Evolutionary conservation across 2,888 invertebrate genomes (phyloP), one percentile per base, ranked within the genome.

Genomic region (Liopterus haemorrhoidalis): DNA sequence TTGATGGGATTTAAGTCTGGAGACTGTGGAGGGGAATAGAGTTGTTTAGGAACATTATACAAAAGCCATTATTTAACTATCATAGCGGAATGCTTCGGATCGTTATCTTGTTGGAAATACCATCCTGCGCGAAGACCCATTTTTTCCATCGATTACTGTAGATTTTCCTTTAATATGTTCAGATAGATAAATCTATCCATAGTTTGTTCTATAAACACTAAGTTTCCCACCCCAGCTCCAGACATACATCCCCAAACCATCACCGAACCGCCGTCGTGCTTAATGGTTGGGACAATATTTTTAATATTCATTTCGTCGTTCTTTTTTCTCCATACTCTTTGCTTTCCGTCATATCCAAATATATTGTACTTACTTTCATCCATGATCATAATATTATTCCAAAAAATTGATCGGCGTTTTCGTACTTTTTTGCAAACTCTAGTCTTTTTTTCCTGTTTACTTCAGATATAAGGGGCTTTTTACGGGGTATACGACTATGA

Each of bases 391-490:
- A 52, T 40, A 4, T 50, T 55, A 20, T 61, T 59, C 50, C 60
- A 63, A 0, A 22, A 15, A 0, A 41, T 38, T 46, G 49, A 50
- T 54, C 5, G 9, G 12, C 16, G 9, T 15, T 16, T 4, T 15
- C 32, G 35, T 14, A 42, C 21, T 22, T 39, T 30, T 21, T 27
- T 12, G 21, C 42, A 43, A 18, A 25, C 14, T 27, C 22, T 33
- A 16, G 37, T 42, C 51, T 5, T 60, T 49, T 5, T 59, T 54
- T 53, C 72, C 71, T 14, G 68, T 66, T 25, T 66, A 62, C 53
- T 62, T 64, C 46, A 64, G 57, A 50, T 66, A 63, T 6, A 55
- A 52, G 0, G 70, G 66, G 54, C 68, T 69, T 2, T 59, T 65
- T 36, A 70, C 71, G 20, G 71, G 69, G 38, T 69, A 54, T n/a